These are phyloP conservation scores for Karalla daura DNA, from an alignment of 2,797 vertebrate genomes.

Conservation along the genomic window DNA sequence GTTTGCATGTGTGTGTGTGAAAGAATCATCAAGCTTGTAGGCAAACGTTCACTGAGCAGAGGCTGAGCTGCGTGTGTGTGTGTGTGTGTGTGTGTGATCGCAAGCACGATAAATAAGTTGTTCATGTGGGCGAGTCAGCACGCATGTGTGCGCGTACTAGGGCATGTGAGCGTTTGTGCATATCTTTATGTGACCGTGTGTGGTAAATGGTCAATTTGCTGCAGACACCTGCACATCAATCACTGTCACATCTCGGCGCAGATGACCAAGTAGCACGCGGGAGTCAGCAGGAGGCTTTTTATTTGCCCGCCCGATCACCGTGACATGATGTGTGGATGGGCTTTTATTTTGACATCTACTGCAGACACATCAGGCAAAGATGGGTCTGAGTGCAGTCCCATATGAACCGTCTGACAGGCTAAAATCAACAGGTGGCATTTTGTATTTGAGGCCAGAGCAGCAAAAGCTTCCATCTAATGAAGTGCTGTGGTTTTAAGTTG, in stretches of 20 bases:
- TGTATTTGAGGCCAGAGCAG: not conserved
- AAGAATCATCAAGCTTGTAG: not conserved
- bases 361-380: not conserved
- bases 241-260: conserved; percentile 32
- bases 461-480: not conserved
- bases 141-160: conserved; percentile 7
- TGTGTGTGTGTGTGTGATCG: not conserved
- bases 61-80: not conserved
- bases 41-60: not conserved
- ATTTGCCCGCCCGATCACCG: not conserved
- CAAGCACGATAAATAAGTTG: conserved; percentile 25
- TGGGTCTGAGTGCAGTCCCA: not conserved
- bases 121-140: conserved; percentile 17
- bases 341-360: conserved; percentile 26
- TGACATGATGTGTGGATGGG: conserved; percentile 4
- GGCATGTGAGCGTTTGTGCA: conserved; percentile 28
- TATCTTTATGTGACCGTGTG: conserved; percentile 2
- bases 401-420: not conserved
- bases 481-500: not conserved
- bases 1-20: not conserved
- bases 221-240: conserved; percentile 49
- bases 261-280: not conserved
- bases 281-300: conserved; percentile 25
- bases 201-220: conserved; percentile 31
- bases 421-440: not conserved